These are phyloP conservation scores for Haplotaxodon microlepis DNA, from an alignment of 2,113 vertebrate genomes.

Conservation along the genomic window DNA sequence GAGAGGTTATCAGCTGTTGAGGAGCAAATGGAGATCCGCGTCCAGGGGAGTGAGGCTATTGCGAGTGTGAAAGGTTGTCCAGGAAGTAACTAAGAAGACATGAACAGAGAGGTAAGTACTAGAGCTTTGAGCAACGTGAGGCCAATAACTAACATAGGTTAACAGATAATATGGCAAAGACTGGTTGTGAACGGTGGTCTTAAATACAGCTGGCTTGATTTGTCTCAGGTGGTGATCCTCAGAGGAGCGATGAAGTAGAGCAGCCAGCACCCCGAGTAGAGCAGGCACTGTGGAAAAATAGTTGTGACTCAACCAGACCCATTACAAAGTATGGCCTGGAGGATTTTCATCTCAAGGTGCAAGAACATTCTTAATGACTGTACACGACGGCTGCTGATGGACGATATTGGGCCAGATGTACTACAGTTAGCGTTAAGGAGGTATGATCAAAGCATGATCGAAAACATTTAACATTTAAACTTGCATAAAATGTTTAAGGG, in stretches of 20 bases:
- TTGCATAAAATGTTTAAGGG: too few relatives aligned
- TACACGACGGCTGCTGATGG: too few relatives aligned
- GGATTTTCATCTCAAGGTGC: not conserved
- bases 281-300: not conserved
- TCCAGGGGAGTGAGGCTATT: not conserved
- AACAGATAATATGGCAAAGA: not conserved
- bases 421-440: too few relatives aligned
- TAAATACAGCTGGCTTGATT: not conserved
- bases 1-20: not conserved
- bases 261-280: not conserved
- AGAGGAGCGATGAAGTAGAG: not conserved
- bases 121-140: not conserved
- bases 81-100: not conserved
- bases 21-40: rapidly evolving
- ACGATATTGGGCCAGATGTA: too few relatives aligned
- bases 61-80: not conserved
- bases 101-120: not conserved
- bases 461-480: too few relatives aligned
- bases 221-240: not conserved
- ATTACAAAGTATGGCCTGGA: rapidly evolving
- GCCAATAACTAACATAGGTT: not conserved
- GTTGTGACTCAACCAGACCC: rapidly evolving
- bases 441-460: too few relatives aligned
- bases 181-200: not conserved
- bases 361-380: too few relatives aligned